Base-by-base conservation (phyloP, 2,797 vertebrate species). In the Tragelaphus oryx region DNA sequence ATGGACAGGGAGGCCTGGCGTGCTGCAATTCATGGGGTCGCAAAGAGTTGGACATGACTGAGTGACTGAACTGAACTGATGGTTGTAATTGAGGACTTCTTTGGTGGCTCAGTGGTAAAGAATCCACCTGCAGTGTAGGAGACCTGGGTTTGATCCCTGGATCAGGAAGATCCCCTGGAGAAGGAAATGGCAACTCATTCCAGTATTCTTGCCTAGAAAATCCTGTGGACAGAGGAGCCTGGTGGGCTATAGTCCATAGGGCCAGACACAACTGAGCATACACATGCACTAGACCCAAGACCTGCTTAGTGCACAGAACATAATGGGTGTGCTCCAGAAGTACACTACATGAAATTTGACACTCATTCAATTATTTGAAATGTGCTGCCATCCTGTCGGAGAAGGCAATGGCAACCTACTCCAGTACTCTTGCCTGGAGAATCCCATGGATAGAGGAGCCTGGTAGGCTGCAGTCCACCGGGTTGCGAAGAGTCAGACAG, bases 401-500 rank as follows among this genome's bases (percentile, higher is more conserved):
- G 55, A 55, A 55, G 55, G 55, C 55, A 24, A 0, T 57, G 55
- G 22, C 55, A 57, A 0, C 55, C 9, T 9, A 57, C 22, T 26
- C 54, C 55, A 57, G 55, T 57, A 57, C 24, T 57, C 24, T 57
- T 26, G 55, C 55, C 55, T 57, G 22, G 55, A 57, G 26, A 57
- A 57, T 11, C 55, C 55, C 55, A 57, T 26, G 22, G 22, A 57
- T 0, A 1, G 4, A 26, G 55, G 55, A 57, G 22, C 55, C 9
- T 57, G 22, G 55, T 8, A 5, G 22, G 22, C 4, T 57, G 9
- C 55, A 57, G 22, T 57, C 55, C 55, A 13, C 3, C 5, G 57
- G 55, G 24, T 59, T 0, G 0, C 11, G 0, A 59, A 59, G 57
- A 59, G 57, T 28, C 2, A 1, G 10, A 12, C 57, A 59, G 0